Base-by-base conservation (phyloP, 2,113 vertebrate species). In the Pandion haliaetus region DNA sequence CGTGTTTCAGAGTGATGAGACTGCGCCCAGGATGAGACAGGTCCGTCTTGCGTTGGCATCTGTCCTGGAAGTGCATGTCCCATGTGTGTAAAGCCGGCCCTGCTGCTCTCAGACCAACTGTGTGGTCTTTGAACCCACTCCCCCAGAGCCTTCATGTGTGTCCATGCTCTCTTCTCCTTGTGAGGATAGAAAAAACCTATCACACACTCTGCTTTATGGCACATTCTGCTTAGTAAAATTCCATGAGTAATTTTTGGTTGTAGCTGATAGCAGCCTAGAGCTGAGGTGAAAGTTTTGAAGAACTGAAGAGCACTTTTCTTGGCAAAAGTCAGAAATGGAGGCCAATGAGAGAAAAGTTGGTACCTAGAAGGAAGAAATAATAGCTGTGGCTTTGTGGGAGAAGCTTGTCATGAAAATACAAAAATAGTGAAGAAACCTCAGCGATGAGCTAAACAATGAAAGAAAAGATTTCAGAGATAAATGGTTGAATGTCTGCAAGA, bases 61-160 rank as follows among this genome's bases (percentile, higher is more conserved):
- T 88, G 7, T 50, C 61, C 58, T 67, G 36, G 74, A 93, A 88
- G 29, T 5, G 4, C 7, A 4, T 3, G 11, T 38, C 63, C 38
- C 2, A 0, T 29, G 8, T 58, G 32, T 2, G 0, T 59, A 62
- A 59, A 82, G 17, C 21, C 1, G 1, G 13, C 17, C 20, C 40
- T 79, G 45, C 13, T 82, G 8, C 55, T 40, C 29, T 20, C 65
- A 63, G 38, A 83, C 70, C 25, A 90, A 7, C 13, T 63, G 7
- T 26, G 15, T 21, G 25, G 32, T 34, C 32, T 72, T 57, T 66
- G 34, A 73, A 50, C 5, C n/a, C 7, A 21, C 14, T 74, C 18
- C 9, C 20, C 14, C n/a, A 55, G 55, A 74, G 25, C 17, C 13
- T 78, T 21, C 3, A 2, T 6, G 4, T 26, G 17, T 32, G 11